Conservation (phyloP, 1,140 invertebrate species). For the Ceratina japonica region DNA sequence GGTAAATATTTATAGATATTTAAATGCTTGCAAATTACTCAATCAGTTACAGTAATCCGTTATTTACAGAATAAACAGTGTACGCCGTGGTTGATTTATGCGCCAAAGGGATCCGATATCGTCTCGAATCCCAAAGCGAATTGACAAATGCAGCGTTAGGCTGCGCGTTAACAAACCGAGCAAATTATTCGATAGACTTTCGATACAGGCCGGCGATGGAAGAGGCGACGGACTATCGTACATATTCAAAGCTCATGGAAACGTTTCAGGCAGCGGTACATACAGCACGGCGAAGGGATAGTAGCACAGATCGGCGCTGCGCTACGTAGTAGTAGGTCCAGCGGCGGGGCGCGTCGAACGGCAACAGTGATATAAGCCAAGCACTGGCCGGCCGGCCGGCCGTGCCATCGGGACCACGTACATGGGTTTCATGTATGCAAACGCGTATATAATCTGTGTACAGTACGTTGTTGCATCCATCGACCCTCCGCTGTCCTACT, state of each 20-base stretch:
- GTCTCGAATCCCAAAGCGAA: not conserved
- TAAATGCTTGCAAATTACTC: too few species aligned
- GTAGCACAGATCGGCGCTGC: constrained; percentile 8
- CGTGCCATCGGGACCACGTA: constrained; percentile 23
- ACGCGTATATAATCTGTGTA: constrained; percentile 54
- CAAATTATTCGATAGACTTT: constrained; percentile 39
- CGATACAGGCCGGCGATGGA: not conserved
- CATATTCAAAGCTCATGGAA: constrained; percentile 38
- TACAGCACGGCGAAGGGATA: not conserved
- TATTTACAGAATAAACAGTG: too few species aligned
- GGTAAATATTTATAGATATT: too few species aligned
- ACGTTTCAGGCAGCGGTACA: constrained; percentile 1
- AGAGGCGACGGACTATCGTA: constrained; percentile 4
- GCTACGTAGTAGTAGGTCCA: constrained; percentile 6
- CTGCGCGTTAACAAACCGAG: constrained; percentile 3
- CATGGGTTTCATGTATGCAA: constrained; percentile 49
- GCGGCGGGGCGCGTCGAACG: constrained; percentile 31
- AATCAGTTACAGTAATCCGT: too few species aligned
- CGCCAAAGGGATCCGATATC: not conserved
- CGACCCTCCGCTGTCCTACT: constrained; percentile 30
- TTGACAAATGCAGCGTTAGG: not conserved
- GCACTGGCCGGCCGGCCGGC: constrained; percentile 30
- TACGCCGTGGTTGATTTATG: not conserved
- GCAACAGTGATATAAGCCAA: constrained; percentile 43
- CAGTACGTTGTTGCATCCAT: constrained; percentile 43